A percentile compares a stretch with the other conserved stretches of the same genome.
Evolutionary conservation across 2,888 invertebrate genomes (phyloP).

Genomic region (Fragum sueziense): DNA sequence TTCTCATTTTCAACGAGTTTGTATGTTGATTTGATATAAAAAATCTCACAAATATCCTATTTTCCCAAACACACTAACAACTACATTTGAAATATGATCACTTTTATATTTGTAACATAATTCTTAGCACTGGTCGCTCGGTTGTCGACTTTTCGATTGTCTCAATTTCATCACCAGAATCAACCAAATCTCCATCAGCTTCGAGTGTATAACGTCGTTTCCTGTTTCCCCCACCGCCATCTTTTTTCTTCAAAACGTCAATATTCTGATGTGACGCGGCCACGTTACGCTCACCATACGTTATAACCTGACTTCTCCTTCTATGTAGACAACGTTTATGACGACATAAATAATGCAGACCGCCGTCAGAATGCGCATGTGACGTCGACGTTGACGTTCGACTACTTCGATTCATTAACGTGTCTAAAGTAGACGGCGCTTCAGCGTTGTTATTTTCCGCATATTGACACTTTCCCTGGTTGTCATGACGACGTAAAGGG

Average conservation of each 20-base stretch:
- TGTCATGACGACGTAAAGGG: constrained; percentile 49
- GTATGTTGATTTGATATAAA: no score
- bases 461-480: constrained; percentile 26
- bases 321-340: constrained; percentile 65
- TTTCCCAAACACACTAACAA: no score
- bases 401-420: constrained; percentile 58
- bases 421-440: constrained; percentile 62
- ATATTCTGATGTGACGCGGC: constrained; percentile 66
- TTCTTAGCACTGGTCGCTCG: constrained; percentile 1
- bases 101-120: constrained; percentile 9
- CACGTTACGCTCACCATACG: constrained; percentile 49
- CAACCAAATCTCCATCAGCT: not conserved
- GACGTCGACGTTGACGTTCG: constrained; percentile 56
- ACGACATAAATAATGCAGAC: constrained; percentile 66
- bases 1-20: no score
- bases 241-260: constrained; percentile 28
- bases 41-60: no score
- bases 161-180: not conserved
- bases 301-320: constrained; percentile 32
- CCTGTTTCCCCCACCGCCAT: not conserved
- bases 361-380: constrained; percentile 70
- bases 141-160: not conserved
- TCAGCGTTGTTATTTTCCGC: constrained; percentile 32
- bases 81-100: no score
- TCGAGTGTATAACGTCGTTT: constrained; percentile 1